Conservation (phyloP, 2,888 invertebrate genomes). For the Tipula helvola region DNA sequence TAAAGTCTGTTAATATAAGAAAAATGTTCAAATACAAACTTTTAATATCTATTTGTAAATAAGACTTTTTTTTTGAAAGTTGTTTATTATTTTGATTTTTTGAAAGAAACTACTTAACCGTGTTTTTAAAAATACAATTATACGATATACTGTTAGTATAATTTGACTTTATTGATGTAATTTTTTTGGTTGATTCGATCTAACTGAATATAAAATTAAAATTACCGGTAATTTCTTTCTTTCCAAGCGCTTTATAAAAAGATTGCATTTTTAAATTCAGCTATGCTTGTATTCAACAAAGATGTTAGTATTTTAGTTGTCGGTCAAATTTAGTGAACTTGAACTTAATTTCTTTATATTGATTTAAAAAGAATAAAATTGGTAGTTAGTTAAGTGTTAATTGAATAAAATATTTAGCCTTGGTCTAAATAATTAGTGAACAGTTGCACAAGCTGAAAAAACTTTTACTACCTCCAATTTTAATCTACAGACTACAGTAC, state of each 20-base stretch:
- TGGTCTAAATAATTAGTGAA: no score
- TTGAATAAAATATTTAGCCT: no score
- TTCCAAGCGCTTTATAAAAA: background rate
- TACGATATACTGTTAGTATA: background rate
- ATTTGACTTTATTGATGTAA: background rate
- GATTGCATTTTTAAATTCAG: background rate
- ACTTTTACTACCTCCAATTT: no score
- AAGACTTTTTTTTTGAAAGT: background rate
- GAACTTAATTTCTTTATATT: background rate
- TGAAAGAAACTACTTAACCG: background rate
- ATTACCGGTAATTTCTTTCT: background rate
- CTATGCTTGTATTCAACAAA: background rate
- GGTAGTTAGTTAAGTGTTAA: no score
- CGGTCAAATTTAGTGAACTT: background rate
- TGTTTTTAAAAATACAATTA: background rate
- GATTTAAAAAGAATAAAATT: background rate
- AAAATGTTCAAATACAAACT: background rate
- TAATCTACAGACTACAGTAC: no score
- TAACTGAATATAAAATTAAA: background rate
- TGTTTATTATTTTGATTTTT: background rate
- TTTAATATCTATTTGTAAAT: background rate
- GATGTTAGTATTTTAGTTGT: background rate
- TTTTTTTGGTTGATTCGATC: background rate
- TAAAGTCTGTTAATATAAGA: background rate
- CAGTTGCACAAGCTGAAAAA: no score